A percentile compares a stretch with the other conserved stretches of the same genome.
Evolutionary conservation across 2,797 vertebrate species (phyloP).

Genomic region (Etheostoma perlongum): DNA sequence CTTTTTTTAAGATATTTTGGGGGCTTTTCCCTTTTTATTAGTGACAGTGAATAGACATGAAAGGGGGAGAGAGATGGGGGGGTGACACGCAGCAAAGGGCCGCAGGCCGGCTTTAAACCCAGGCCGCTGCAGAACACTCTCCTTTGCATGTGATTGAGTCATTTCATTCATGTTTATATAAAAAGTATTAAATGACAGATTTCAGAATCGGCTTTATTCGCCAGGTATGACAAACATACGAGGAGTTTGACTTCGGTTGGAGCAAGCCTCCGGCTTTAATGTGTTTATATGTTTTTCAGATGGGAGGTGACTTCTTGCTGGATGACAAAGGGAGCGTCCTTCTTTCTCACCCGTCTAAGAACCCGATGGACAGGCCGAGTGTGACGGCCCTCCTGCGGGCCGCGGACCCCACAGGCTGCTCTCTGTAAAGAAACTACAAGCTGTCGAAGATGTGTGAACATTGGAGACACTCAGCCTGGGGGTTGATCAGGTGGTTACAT

Average conservation of each 20-base stretch:
- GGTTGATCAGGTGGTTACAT: background rate
- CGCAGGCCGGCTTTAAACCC: no score
- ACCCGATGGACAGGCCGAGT: constrained; percentile 73
- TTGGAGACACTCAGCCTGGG: background rate
- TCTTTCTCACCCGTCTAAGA: constrained; percentile 69
- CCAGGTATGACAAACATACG: no score
- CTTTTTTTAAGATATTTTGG: no score
- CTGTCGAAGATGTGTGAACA: background rate
- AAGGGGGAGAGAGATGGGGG: no score
- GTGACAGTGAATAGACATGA: no score
- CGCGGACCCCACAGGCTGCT: background rate
- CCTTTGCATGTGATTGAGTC: background rate
- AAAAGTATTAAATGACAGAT: background rate
- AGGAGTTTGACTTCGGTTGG: no score
- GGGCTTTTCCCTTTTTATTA: no score
- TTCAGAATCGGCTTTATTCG: no score
- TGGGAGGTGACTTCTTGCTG: constrained; percentile 84
- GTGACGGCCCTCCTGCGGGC: constrained; percentile 64
- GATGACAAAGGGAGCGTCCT: constrained; percentile 76
- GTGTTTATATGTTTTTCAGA: constrained; percentile 55
- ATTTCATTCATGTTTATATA: background rate
- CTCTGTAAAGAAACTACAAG: constrained; percentile 1
- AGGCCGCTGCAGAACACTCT: no score
- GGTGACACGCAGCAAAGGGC: no score
- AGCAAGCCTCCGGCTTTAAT: no score